These are phyloP conservation scores for Epinotia demarniana DNA, from an alignment of 2,888 invertebrate genomes.

Conservation along the genomic window DNA sequence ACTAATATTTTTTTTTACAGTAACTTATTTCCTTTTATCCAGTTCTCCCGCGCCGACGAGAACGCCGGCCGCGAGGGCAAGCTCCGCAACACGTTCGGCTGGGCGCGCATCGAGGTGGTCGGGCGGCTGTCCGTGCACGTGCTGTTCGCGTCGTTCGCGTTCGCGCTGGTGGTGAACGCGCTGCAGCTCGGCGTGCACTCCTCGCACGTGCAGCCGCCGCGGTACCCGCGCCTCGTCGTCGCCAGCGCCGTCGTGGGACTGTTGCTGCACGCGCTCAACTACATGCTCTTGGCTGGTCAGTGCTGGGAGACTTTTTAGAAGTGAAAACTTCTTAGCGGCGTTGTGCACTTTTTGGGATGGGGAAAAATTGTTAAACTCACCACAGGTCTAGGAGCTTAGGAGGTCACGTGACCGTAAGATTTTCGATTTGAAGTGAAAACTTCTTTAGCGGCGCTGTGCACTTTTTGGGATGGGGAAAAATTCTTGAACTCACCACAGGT, in stretches of 20 bases:
- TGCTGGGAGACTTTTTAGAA: no score
- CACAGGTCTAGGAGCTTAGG: no score
- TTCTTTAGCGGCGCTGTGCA: no score
- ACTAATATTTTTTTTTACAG: no score
- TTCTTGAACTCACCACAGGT: no score
- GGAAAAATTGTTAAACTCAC: no score
- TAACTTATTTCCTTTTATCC: conserved; percentile 19
- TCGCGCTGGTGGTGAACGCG: conserved; percentile 92
- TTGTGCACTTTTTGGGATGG: no score
- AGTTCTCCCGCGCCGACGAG: conserved; percentile 80
- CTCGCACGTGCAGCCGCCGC: conserved; percentile 77
- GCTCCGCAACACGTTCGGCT: conserved; percentile 95
- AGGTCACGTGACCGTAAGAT: no score
- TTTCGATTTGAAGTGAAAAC: no score
- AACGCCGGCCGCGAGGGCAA: conserved; percentile 86
- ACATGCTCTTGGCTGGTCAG: conserved; percentile 91
- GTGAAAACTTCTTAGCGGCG: no score
- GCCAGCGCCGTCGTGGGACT: conserved; percentile 92
- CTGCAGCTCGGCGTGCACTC: conserved; percentile 91
- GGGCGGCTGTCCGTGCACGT: conserved; percentile 92
- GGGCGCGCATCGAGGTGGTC: conserved; percentile 95
- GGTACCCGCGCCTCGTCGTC: conserved; percentile 88
- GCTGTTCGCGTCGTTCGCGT: conserved; percentile 92
- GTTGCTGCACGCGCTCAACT: conserved; percentile 90
- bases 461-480: no score